Evolutionary conservation across 2,113 vertebrate species (phyloP).

Genomic region (Montifringilla adamsi): DNA sequence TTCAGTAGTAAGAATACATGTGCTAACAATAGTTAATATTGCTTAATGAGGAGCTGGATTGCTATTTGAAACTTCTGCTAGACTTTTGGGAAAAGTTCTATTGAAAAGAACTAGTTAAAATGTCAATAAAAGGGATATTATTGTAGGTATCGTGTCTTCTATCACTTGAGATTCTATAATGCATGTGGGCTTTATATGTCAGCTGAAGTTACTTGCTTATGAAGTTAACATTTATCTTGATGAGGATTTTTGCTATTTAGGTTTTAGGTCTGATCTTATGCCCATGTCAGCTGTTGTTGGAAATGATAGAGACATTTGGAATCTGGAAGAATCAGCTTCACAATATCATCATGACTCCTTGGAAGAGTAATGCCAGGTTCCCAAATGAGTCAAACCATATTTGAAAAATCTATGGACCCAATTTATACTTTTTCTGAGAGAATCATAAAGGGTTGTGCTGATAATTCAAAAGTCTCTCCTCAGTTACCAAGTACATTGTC

Average conservation of each 20-base stretch:
- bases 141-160: neutral
- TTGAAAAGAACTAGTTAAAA: neutral
- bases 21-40: neutral
- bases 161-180: neutral
- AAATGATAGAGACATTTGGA: slow-evolving; percentile 5
- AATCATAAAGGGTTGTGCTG: neutral
- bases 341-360: neutral
- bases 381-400: neutral
- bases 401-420: neutral
- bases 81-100: neutral
- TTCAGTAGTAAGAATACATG: neutral
- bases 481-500: neutral
- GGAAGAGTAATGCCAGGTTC: neutral
- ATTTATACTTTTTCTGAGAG: neutral
- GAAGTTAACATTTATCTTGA: neutral
- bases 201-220: neutral
- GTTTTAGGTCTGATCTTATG: neutral
- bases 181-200: neutral
- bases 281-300: slow-evolving; percentile 5
- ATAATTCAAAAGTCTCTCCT: neutral
- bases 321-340: neutral
- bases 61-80: neutral
- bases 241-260: neutral
- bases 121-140: neutral
- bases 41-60: neutral